A percentile compares a stretch with the other conserved stretches of the same genome.
Evolutionary conservation across 2,797 vertebrate genomes (phyloP).

Genomic region (Bucorvus abyssinicus): DNA sequence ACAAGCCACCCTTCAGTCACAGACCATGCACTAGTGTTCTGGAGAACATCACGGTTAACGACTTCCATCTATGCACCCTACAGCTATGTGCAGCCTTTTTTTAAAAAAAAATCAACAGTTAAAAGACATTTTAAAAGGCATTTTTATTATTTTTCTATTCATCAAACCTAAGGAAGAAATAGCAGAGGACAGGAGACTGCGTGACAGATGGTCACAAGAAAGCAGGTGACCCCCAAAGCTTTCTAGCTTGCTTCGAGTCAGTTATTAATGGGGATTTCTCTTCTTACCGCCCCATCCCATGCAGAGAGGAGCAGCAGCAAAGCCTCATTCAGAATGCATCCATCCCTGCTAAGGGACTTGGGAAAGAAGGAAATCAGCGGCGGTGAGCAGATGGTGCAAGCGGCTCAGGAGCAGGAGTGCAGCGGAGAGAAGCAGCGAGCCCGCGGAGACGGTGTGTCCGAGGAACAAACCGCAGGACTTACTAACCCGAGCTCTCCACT

Average conservation of each 20-base stretch:
- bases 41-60: not conserved
- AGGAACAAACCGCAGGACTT: not conserved
- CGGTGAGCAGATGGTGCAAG: conserved; percentile 42
- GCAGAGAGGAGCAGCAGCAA: conserved; percentile 50
- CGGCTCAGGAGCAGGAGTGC: not conserved
- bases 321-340: not conserved
- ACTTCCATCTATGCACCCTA: not conserved
- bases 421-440: not conserved
- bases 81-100: not conserved
- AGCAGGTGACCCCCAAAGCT: conserved; percentile 54
- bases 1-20: not conserved
- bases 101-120: not conserved
- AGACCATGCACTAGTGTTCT: not conserved
- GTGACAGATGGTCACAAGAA: conserved; percentile 56
- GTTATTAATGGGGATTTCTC: conserved; percentile 59
- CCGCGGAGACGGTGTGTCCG: not conserved
- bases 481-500: not conserved
- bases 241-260: conserved; percentile 22
- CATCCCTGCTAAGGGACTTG: not conserved
- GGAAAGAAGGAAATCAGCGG: not conserved
- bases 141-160: not conserved
- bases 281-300: conserved; percentile 65
- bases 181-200: not conserved
- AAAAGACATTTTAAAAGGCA: not conserved
- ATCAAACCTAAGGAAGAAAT: not conserved